Evolutionary conservation across 2,797 vertebrate species (phyloP), one percentile per base, ranked within the genome.

Genomic region (Masticophis lateralis): DNA sequence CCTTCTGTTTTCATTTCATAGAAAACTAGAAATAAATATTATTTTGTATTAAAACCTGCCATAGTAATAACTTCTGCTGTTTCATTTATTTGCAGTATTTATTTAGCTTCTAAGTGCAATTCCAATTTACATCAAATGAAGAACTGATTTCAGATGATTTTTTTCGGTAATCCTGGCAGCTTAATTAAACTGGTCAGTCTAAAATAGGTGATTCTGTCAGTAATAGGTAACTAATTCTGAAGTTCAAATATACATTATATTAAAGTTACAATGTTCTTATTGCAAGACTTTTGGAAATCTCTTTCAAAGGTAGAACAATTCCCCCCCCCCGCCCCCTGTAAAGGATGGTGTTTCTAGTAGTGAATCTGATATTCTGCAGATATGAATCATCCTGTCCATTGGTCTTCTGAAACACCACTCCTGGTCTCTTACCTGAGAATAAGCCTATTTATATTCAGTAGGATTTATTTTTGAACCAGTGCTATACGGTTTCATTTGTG

Each of bases 21-120:
- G 97, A 98, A 98, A 98, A 97, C 98, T 98, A 99, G 98, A 99
- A 99, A 99, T 99, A 99, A 99, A 99, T 98, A 98, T 99, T 99
- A 99, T 99, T 99, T 99, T 99, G 98, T 97, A 98, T 97, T 97
- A 96, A 97, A 97, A 90, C 37, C 0, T 3, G 69, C 95, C 95
- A 94, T 95, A 92, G 86, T 91, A 94, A 92, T 96, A 95, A 69
- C 79, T 94, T 95, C 91, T 95, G 91, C 47, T 96, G 96, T 95
- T 97, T 89, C 93, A 95, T 89, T 96, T 95, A 94, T 87, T 92
- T 94, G 86, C 0, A 91, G 91, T 92, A 92, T 91, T 92, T 37
- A 37, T 37, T 92, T 90, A 90, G 83, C 56, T 94, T 83, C 32
- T 94, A 86, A 90, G 89, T 88, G 92, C 13, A 93, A 86, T 53